Evolutionary conservation across 2,888 invertebrate genomes (phyloP), one percentile per base, ranked within the genome.

Genomic region (Pandemis corylana): DNA sequence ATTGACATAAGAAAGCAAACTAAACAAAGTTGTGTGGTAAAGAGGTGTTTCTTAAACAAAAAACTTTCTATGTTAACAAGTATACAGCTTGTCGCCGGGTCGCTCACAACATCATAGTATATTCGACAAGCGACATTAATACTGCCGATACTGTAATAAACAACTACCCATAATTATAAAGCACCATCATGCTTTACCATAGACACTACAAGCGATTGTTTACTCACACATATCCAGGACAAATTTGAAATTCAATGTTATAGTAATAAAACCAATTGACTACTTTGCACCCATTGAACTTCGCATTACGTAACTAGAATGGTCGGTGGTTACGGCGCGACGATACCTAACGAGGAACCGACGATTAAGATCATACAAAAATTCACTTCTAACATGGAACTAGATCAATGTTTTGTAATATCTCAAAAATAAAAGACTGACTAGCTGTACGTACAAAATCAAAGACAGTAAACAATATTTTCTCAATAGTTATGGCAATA

Each of bases 141-240:
- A 84, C 85, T 81, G 89, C 88, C 88, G 84, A 85, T 86, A 88
- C 84, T 84, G 85, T 83, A 84, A 82, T 83, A 82, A 83, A 86
- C 85, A 80, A 81, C 90, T 89, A 84, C 85, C 84, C 84, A 85
- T 88, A 83, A 81, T 81, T 81, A 84, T 83, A 80, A 84, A 87
- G 91, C 90, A 88, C 87, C 89, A 86, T 84, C 93, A 93, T 93
- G 93, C 93, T 87, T 87, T 83, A 88, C 89, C 89, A 92, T 88
- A 86, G 85, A 90, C 86, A 91, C 93, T 93, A 93, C 91, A 93
- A 93, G 93, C 93, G 84, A 85, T 85, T 88, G 85, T 87, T 91
- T 92, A 93, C 90, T 92, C 89, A 93, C 91, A 92, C 89, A 87
- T 81, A 89, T 92, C 90, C 90, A 87, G 88, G 84, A 88, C 82